phyloP scores from a whole-genome alignment of 64 coral and sea anemone genomes.

The Astreopora myriophthalma region DNA sequence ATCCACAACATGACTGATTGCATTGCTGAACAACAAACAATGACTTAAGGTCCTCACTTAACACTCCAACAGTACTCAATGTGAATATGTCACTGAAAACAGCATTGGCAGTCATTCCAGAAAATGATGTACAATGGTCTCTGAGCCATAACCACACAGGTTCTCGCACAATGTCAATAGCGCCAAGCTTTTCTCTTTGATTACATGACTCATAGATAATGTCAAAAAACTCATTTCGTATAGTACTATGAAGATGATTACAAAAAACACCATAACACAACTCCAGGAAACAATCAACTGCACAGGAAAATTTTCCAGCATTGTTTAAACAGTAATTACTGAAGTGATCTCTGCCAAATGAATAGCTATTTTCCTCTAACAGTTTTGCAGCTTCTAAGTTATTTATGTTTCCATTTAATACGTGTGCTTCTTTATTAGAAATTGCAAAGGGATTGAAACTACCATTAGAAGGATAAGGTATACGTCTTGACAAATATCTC shows the following conservation, averaged over 20 bases:
- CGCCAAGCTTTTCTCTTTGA: neutral
- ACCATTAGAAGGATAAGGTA: neutral
- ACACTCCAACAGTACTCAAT: too few species aligned
- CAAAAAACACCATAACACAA: slow-evolving; percentile 11
- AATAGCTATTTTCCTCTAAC: neutral
- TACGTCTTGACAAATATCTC: neutral
- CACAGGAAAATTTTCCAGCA: neutral
- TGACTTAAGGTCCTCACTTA: too few species aligned
- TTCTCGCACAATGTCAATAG: neutral
- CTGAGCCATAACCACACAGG: neutral
- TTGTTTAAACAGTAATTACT: slow-evolving; percentile 3
- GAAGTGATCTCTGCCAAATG: neutral
- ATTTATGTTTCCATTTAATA: neutral
- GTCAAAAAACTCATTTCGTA: neutral
- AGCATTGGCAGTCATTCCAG: neutral
- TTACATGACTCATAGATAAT: slow-evolving; percentile 4
- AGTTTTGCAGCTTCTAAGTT: neutral
- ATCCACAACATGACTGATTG: too few species aligned
- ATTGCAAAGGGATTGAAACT: too few species aligned
- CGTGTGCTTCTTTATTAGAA: too few species aligned
- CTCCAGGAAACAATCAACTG: slow-evolving; percentile 16
- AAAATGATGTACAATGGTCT: slow-evolving; percentile 3
- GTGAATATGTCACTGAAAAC: too few species aligned
- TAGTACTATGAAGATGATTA: neutral
- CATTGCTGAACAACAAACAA: too few species aligned